phyloP scores from a whole-genome alignment of 2,113 vertebrate genomes.

The Aphyosemion australe region DNA sequence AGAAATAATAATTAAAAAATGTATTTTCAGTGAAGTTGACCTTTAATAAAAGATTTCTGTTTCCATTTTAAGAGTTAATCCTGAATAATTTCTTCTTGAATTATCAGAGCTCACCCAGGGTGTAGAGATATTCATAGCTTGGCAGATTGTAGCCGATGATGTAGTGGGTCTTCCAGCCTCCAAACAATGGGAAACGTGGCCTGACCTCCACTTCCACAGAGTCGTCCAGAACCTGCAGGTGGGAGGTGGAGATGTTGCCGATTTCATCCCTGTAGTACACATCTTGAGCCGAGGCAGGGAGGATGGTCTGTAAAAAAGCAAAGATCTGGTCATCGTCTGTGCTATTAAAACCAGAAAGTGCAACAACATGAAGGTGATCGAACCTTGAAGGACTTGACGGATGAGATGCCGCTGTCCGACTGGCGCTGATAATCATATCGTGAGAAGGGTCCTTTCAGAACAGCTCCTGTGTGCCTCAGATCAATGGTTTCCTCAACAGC shows the following conservation, averaged over 20 bases:
- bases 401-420: slow-evolving; percentile 98
- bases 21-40: too few species aligned
- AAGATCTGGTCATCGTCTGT: neutral
- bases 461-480: slow-evolving; percentile 93
- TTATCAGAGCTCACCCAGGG: slow-evolving; percentile 83
- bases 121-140: slow-evolving; percentile 98
- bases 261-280: slow-evolving; percentile 99
- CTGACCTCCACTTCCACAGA: slow-evolving; percentile 98
- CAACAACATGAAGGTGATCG: slow-evolving; percentile 37
- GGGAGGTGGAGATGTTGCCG: slow-evolving; percentile 98
- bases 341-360: neutral
- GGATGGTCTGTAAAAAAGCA: slow-evolving; percentile 87
- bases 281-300: slow-evolving; percentile 96
- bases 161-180: slow-evolving; percentile 99
- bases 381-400: slow-evolving; percentile 96
- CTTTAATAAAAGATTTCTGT: neutral
- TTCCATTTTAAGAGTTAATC: neutral
- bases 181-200: slow-evolving; percentile 95
- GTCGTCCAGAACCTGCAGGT: slow-evolving; percentile 94
- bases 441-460: slow-evolving; percentile 95
- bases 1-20: too few species aligned
- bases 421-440: slow-evolving; percentile 98
- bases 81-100: neutral
- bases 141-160: slow-evolving; percentile 97
- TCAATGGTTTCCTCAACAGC: slow-evolving; percentile 96